Base-by-base conservation (phyloP, 2,888 invertebrate genomes). In the Tenthredo mesomela region DNA sequence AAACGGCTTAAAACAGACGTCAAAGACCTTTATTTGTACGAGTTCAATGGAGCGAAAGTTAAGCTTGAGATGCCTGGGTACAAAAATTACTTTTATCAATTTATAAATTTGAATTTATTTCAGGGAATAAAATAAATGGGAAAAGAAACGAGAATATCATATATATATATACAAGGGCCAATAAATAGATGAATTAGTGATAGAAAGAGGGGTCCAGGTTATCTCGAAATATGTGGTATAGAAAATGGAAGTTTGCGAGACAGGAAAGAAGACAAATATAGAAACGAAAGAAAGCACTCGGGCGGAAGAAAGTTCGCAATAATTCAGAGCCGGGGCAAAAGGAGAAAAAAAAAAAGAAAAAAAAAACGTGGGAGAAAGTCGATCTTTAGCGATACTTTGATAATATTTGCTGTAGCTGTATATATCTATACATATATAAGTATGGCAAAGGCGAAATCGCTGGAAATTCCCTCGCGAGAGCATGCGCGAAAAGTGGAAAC, bases 331-430 rank as follows among this genome's bases (percentile, higher is more conserved):
- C 25, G n/a, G 40, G 29, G 29, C 1, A 2, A 2, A 33, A 33
- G 29, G 2, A 33, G 2, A 33, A 33, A 33, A 33, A 33, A 33
- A 33, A 33, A 33, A 33, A 15, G 10, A 12, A 21, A 4, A 3
- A 9, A 40, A 43, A 10, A 5, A 1, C 18, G 18, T 21, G 73
- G 18, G 73, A n/a, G 40, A 80, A 80, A 40, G 50, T 61, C 40
- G 80, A 58, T 80, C 40, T 80, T 40, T 29, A 80, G 40, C 80
- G 80, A 80, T 80, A 80, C 80, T 80, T 80, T 21, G 80, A 80
- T 58, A 40, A 80, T 80, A 80, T 80, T 80, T 61, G 61, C 58
- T 10, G 40, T 25, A 5, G 40, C 15, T 29, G 29, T 29, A 65
- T 10, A 0, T 33, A 67, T 29, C 6, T 21, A 12, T 40, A 15